A percentile compares a stretch with the other conserved stretches of the same genome.
Conservation (phyloP, 2,113 vertebrate species). For the Phyllopteryx taeniolatus region DNA sequence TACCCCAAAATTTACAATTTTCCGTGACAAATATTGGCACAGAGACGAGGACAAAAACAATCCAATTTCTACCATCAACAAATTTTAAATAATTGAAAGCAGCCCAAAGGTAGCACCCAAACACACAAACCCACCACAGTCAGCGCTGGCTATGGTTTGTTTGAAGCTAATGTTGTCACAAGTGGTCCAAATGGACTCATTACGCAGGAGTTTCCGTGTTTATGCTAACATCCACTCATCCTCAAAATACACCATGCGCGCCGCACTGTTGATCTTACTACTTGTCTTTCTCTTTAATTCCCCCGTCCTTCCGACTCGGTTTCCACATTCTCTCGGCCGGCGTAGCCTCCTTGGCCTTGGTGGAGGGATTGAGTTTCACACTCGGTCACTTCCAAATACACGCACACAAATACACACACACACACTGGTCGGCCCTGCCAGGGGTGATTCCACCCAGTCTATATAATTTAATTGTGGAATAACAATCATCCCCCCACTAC, state of each 20-base stretch:
- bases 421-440: conserved; percentile 59
- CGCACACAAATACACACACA: conserved; percentile 25
- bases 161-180: conserved; percentile 35
- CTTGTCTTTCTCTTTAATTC: conserved; percentile 57
- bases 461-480: conserved; percentile 75
- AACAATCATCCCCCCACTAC: conserved; percentile 68
- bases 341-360: conserved; percentile 63
- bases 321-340: conserved; percentile 48
- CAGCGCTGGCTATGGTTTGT: conserved; percentile 28
- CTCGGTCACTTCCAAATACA: conserved; percentile 25
- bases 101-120: conserved; percentile 37
- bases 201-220: conserved; percentile 44
- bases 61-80: conserved; percentile 12
- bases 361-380: conserved; percentile 63
- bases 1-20: neutral
- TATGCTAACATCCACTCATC: conserved; percentile 59
- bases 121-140: conserved; percentile 27
- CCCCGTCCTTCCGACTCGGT: conserved; percentile 45
- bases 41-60: conserved; percentile 44
- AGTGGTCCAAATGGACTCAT: conserved; percentile 38
- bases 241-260: conserved; percentile 58
- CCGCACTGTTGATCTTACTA: conserved; percentile 57
- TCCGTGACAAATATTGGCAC: conserved; percentile 11
- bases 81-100: conserved; percentile 28
- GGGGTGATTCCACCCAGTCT: conserved; percentile 67